Base-by-base conservation (phyloP, 1,140 invertebrate species). In the Nasonia vitripennis region DNA sequence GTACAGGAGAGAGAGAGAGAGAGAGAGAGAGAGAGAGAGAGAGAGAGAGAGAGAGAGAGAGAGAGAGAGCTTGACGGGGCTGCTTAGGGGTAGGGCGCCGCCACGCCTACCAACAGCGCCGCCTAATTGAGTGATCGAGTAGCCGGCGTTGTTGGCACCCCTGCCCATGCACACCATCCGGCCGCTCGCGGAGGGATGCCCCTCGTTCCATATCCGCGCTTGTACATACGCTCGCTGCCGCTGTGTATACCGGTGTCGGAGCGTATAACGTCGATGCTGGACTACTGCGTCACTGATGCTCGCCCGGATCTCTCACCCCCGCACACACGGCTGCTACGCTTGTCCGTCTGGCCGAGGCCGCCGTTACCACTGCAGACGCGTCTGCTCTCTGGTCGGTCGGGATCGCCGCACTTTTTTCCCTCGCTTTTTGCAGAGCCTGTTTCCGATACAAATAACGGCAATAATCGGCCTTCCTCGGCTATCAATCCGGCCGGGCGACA, bases 41-140 rank as follows among this genome's bases (percentile, higher is more conserved):
- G 48, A 51, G 48, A 51, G 48, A 9, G 11, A 51, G 48, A 51
- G 48, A 51, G 48, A 51, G 11, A 51, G 48, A 51, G 48, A 51
- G 48, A 12, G 10, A 62, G 14, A 62, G 55, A 62, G 55, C 20
- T 51, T 45, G 34, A 45, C 41, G 45, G 45, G 11, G 31, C 3
- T 37, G 11, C 11, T 2, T 27, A 4, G 73, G 34, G 73, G 73
- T 9, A 20, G 73, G 34, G 37, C n/a, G 41, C 51, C 14, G 78
- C 48, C 87, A 87, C 87, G 87, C 87, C 87, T 73, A 88, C 87
- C 85, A 86, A 88, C 87, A 88, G 81, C 83, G 78, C 85, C 77
- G 86, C 74, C 87, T 88, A 88, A 88, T 88, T 88, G 87, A 88
- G 87, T 88, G 87, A 88, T 88, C 86, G 87, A 88, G 87, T 88